phyloP scores from a whole-genome alignment of 2,797 vertebrate species.

The Pseudochirops cupreus region DNA sequence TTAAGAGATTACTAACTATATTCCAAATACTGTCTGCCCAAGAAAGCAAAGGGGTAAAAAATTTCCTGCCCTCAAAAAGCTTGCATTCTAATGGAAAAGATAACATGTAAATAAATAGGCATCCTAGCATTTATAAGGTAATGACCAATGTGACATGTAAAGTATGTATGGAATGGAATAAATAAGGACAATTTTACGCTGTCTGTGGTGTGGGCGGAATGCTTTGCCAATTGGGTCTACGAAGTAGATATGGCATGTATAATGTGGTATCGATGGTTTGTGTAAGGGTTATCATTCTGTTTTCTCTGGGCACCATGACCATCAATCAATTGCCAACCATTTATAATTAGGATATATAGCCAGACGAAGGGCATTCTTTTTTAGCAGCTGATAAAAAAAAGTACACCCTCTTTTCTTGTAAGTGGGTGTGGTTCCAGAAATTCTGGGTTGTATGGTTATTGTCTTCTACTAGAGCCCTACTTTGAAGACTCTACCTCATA shows the following conservation, averaged over 20 bases:
- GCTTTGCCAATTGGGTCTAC: neutral
- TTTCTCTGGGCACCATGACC: neutral
- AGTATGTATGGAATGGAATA: neutral
- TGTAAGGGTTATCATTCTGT: neutral
- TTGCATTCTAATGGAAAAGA: neutral
- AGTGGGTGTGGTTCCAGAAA: neutral
- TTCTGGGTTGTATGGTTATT: neutral
- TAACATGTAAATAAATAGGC: neutral
- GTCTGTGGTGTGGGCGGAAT: neutral
- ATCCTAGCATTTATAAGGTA: neutral
- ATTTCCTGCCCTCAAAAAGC: neutral
- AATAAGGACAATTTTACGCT: neutral
- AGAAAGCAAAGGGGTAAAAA: neutral
- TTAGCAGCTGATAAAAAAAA: neutral
- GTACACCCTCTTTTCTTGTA: neutral
- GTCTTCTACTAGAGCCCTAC: neutral
- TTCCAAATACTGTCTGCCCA: neutral
- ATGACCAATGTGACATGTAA: neutral
- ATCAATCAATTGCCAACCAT: neutral
- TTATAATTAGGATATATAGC: neutral
- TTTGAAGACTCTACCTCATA: neutral
- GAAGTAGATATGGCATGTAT: neutral
- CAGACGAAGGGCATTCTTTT: neutral
- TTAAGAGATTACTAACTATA: neutral
- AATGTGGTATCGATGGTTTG: neutral